Evolutionary conservation across 2,888 invertebrate genomes (phyloP).

Genomic region (Acanthosepion esculentum): DNA sequence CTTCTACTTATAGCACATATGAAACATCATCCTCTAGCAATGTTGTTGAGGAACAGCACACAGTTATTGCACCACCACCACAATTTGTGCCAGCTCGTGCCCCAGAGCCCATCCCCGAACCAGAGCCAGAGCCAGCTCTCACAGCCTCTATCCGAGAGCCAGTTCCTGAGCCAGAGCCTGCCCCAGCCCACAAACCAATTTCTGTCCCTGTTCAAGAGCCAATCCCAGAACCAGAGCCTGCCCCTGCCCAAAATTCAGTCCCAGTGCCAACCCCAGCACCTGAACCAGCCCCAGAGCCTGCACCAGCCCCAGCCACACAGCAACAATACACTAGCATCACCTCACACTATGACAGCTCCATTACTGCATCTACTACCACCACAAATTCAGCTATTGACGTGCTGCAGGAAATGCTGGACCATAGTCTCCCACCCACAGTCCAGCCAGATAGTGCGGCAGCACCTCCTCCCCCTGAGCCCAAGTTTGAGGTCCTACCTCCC

Average conservation of each 20-base stretch:
- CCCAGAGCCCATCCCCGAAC: background rate
- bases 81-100: background rate
- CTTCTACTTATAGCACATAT: slow-evolving; percentile 41
- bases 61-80: background rate
- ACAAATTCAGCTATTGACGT: background rate
- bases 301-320: slow-evolving; percentile 33
- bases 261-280: background rate
- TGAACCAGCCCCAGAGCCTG: background rate
- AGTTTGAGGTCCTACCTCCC: background rate
- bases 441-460: background rate
- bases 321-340: slow-evolving; percentile 1
- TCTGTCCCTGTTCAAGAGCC: background rate
- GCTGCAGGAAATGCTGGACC: slow-evolving; percentile 37
- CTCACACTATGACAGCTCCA: background rate
- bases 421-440: slow-evolving; percentile 49
- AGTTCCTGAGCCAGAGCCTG: background rate
- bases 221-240: background rate
- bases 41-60: background rate
- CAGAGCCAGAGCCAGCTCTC: background rate
- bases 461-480: background rate
- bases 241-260: background rate
- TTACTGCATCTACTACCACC: background rate
- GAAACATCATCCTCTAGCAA: background rate
- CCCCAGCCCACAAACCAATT: background rate
- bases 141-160: background rate